A percentile compares a stretch with the other conserved stretches of the same genome.
phyloP scores from a whole-genome alignment of 1,140 invertebrate species.

The Nephotettix cincticeps region DNA sequence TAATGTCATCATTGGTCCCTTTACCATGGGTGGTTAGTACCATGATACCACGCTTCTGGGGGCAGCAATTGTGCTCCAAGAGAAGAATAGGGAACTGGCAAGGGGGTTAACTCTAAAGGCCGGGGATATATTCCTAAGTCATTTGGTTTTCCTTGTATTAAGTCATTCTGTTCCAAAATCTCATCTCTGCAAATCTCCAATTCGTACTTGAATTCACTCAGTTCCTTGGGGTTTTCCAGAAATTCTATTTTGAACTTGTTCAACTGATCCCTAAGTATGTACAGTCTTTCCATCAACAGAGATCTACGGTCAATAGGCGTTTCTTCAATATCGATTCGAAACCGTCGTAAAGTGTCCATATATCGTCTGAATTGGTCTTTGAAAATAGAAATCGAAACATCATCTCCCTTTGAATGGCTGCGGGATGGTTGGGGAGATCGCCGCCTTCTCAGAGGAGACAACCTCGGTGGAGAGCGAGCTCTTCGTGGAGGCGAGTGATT shows the following conservation, averaged over 20 bases:
- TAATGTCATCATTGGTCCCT: too few relatives aligned
- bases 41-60: too few relatives aligned
- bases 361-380: conserved; percentile 5
- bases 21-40: too few relatives aligned
- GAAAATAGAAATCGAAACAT: not conserved
- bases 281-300: not conserved
- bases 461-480: not conserved
- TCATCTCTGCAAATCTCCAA: not conserved
- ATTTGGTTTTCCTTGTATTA: not conserved
- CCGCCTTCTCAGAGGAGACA: not conserved
- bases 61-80: too few relatives aligned
- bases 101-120: too few relatives aligned
- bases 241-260: not conserved
- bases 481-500: not conserved
- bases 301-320: not conserved
- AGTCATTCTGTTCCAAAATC: not conserved
- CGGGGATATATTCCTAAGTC: not conserved
- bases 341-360: not conserved
- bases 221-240: not conserved
- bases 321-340: conserved; percentile 4
- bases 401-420: not conserved
- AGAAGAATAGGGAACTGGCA: too few relatives aligned
- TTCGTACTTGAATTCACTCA: not conserved
- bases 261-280: not conserved
- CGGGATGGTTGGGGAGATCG: not conserved